Conservation (phyloP, 2,888 invertebrate species). For the Pseudococcus viburni region DNA sequence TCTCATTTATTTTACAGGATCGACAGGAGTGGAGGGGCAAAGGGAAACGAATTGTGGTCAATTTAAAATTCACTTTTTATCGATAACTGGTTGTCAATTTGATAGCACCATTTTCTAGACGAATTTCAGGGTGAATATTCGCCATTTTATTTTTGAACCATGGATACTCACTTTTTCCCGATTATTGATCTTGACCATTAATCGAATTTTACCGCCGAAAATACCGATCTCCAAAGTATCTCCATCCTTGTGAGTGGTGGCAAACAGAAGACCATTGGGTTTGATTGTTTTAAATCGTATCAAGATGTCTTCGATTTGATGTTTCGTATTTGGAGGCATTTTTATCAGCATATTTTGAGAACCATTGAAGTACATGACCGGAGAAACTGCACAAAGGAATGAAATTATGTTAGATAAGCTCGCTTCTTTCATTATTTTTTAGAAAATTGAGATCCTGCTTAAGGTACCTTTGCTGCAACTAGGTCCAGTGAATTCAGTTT, state of each 20-base stretch:
- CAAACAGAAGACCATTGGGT: constrained; percentile 84
- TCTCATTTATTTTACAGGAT: neutral
- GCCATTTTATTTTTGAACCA: too few species aligned
- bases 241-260: constrained; percentile 83
- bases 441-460: neutral
- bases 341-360: constrained; percentile 88
- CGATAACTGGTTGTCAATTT: too few species aligned
- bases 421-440: neutral
- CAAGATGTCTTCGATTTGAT: constrained; percentile 91
- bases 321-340: constrained; percentile 81
- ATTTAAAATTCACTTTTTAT: too few species aligned
- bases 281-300: constrained; percentile 88
- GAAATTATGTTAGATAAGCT: neutral
- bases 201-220: constrained; percentile 85
- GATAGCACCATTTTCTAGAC: too few species aligned
- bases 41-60: too few species aligned
- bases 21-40: neutral
- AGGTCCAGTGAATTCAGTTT: constrained; percentile 89
- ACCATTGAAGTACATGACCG: constrained; percentile 90
- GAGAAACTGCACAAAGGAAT: constrained; percentile 78
- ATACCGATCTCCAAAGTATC: constrained; percentile 90
- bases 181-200: constrained; percentile 80
- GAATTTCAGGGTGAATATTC: too few species aligned
- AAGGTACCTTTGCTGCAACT: constrained; percentile 87
- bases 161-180: constrained; percentile 38